phyloP scores from a whole-genome alignment of 2,113 vertebrate genomes.

The Candoia aspera region DNA sequence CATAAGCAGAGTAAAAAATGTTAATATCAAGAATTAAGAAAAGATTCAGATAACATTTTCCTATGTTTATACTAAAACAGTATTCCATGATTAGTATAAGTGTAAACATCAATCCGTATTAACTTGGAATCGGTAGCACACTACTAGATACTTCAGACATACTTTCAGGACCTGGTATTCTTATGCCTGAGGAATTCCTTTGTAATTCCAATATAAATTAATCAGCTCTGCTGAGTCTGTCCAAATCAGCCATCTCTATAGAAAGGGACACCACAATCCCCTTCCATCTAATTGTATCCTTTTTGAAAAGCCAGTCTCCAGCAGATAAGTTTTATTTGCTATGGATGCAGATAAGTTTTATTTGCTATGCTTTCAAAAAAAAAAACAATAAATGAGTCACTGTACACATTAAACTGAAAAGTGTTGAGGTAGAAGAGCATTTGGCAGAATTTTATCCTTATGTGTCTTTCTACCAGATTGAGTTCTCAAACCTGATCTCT shows the following conservation, averaged over 20 bases:
- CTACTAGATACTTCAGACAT: background rate
- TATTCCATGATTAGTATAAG: background rate
- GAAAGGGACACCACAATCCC: background rate
- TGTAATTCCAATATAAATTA: background rate
- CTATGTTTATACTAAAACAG: background rate
- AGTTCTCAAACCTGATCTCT: background rate
- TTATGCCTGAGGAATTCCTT: background rate
- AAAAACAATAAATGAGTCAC: too few species aligned
- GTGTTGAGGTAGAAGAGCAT: too few species aligned
- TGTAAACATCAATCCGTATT: background rate
- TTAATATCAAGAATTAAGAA: background rate
- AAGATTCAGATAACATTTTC: background rate
- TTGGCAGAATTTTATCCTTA: background rate
- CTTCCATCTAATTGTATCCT: background rate
- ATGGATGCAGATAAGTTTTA: background rate
- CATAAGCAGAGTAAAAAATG: background rate
- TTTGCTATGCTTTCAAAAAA: too few species aligned
- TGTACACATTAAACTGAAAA: too few species aligned
- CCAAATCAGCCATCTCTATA: background rate
- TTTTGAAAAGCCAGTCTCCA: background rate
- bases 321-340: too few species aligned
- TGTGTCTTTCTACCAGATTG: background rate
- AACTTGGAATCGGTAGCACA: background rate
- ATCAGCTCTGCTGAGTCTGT: background rate
- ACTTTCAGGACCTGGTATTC: background rate